Base-by-base conservation (phyloP, 2,797 vertebrate genomes). In the Siniperca obscura region DNA sequence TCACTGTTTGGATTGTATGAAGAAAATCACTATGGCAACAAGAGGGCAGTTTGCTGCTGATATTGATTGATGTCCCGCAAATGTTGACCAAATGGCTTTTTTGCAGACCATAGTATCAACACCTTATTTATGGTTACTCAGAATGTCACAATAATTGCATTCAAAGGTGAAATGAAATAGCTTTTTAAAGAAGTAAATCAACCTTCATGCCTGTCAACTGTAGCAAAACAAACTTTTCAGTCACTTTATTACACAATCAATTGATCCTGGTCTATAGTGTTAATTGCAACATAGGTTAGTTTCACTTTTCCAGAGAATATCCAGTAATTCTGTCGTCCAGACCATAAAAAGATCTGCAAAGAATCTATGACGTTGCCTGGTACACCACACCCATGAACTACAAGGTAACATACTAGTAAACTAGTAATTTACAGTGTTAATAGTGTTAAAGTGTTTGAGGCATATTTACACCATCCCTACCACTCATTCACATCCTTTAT, bases 1-100 rank as follows among this genome's bases (percentile, higher is more conserved):
- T 25, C 3, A 48, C 66, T 60, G 40, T 19, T 55, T 53, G 53
- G 25, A 46, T 22, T 76, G 22, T 6, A 60, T 14, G 17, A 25
- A 12, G 17, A 70, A 50, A 70, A 76, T 82, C 56, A 17, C 68
- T 79, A 79, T 70, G 67, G 78, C 70, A 88, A 86, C 88, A 70
- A 60, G 52, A 38, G 2, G 2, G 36, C 62, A 69, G 53, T 59
- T 42, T 59, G 30, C 70, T 44, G 17, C 52, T 22, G 62, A 60
- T 70, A 62, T 30, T 38, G 60, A 62, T 52, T n/a, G 65, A 68
- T 27, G 60, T 71, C n/a, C 55, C 14, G 27, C 36, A 42, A 50
- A 61, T 50, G 16, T 38, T 70, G 62, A 79, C 57, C 70, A 62
- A 59, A 67, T 19, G 30, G 3, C n/a, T 22, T 44, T 48, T 62